Evolutionary conservation across 2,113 vertebrate genomes (phyloP), one percentile per base, ranked within the genome.

Genomic region (Sylvietta virens): DNA sequence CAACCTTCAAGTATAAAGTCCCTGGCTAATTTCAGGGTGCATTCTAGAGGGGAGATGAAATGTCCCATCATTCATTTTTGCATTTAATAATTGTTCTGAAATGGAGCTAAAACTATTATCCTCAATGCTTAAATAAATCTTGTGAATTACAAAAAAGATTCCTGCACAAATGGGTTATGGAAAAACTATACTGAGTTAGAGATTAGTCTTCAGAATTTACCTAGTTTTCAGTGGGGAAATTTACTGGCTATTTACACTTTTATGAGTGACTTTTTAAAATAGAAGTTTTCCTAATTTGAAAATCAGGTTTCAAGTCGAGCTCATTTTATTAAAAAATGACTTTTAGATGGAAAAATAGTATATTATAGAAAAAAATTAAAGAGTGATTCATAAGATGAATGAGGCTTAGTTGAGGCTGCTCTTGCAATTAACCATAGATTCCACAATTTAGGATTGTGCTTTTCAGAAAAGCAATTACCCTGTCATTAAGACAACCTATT

Each of bases 1-100:
- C 93, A 96, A 81, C 81, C 90, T 97, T 98, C 94, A 96, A 64
- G 92, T 92, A 79, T 31, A 58, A 96, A 88, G 23, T 90, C 35
- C 54, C 28, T 91, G 67, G 53, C 56, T 95, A 79, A 95, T 97
- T 97, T 95, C 73, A 86, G 74, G 76, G 85, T 94, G 79, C 95
- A 57, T 80, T 92, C 72, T 62, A 86, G 73, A 72, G 71, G 54
- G 69, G 27, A 88, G 44, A 42, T 45, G n/a, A 4, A 81, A 47
- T 33, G 60, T 91, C 81, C 44, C 61, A 88, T 61, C 6, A 21
- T 95, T 77, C 56, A 70, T 92, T 95, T 96, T 84, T 80, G 61
- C 62, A 39, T 95, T 92, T 89, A 78, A 65, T 96, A 51, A n/a
- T 80, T 81, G 13, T 42, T 88, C 66, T 76, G 79, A 80, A 92